These are phyloP conservation scores for Frankliniella fusca DNA, from an alignment of 2,888 invertebrate genomes.

Conservation along the genomic window DNA sequence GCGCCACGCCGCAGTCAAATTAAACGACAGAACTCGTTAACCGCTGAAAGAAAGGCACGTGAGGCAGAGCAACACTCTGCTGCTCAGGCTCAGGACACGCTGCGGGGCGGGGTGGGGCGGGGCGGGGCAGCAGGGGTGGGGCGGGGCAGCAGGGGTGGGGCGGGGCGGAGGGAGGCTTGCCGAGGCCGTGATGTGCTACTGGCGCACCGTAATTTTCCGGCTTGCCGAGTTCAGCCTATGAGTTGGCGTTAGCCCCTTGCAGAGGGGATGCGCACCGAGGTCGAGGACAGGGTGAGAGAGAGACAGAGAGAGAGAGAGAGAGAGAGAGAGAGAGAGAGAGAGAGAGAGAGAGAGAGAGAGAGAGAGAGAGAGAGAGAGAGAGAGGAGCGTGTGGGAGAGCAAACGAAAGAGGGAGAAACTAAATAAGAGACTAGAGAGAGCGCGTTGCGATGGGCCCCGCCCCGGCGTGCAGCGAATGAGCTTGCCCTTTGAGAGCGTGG, in stretches of 20 bases:
- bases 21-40: too few relatives aligned
- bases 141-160: too few relatives aligned
- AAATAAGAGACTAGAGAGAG: too few relatives aligned
- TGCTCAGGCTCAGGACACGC: not conserved
- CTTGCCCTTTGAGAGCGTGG: too few relatives aligned
- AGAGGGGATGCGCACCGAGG: too few relatives aligned
- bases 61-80: not conserved
- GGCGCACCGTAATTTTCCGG: not conserved
- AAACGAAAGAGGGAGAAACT: not conserved
- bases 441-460: too few relatives aligned
- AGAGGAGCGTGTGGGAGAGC: not conserved
- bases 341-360: conserved; percentile 8
- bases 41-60: too few relatives aligned
- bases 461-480: too few relatives aligned
- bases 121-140: not conserved
- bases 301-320: not conserved
- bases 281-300: not conserved
- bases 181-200: not conserved
- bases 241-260: too few relatives aligned
- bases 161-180: too few relatives aligned
- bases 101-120: not conserved
- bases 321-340: not conserved
- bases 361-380: not conserved
- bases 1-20: too few relatives aligned
- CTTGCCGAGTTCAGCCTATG: not conserved